Evolutionary conservation across 2,888 invertebrate species (phyloP).

Genomic region (Phanerotoma sp.): DNA sequence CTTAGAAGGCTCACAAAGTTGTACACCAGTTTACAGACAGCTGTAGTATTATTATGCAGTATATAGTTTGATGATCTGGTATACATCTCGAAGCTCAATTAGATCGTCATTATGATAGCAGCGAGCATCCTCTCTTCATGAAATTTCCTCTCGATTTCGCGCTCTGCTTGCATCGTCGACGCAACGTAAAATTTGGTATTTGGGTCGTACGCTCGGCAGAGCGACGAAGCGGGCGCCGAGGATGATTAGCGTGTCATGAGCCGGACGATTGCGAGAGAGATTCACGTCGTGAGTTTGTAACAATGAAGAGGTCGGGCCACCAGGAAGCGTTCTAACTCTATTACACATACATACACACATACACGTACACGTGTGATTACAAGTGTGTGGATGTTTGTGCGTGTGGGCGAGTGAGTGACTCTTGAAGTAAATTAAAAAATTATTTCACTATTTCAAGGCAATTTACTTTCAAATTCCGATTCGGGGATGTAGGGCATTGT

Average conservation of each 20-base stretch:
- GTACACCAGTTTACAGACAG: too few species aligned
- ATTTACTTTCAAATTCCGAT: constrained; percentile 14
- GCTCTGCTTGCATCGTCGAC: constrained; percentile 9
- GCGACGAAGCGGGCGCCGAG: constrained; percentile 38
- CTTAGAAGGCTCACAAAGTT: too few species aligned
- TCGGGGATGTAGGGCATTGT: background rate
- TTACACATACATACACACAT: background rate
- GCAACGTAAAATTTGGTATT: constrained; percentile 40
- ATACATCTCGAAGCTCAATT: constrained; percentile 4
- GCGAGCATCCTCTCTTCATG: constrained; percentile 4
- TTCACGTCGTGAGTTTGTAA: constrained; percentile 23
- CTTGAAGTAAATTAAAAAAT: constrained; percentile 7
- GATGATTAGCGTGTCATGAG: constrained; percentile 45
- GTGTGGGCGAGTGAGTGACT: constrained; percentile 4
- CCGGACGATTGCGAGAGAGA: constrained; percentile 42
- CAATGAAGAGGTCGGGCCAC: constrained; percentile 28
- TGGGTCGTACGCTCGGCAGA: constrained; percentile 39
- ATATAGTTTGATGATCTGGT: background rate
- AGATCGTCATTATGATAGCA: constrained; percentile 17
- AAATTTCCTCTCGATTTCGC: constrained; percentile 16
- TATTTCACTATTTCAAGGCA: constrained; percentile 11
- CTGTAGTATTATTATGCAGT: too few species aligned
- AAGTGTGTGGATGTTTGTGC: background rate
- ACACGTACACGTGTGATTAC: too few species aligned
- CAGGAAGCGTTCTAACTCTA: constrained; percentile 10